Percentiles rank a stretch among this genome's conserved stretches.
Conservation (phyloP, 2,113 vertebrate genomes). For the Thamnophis sirtalis region DNA sequence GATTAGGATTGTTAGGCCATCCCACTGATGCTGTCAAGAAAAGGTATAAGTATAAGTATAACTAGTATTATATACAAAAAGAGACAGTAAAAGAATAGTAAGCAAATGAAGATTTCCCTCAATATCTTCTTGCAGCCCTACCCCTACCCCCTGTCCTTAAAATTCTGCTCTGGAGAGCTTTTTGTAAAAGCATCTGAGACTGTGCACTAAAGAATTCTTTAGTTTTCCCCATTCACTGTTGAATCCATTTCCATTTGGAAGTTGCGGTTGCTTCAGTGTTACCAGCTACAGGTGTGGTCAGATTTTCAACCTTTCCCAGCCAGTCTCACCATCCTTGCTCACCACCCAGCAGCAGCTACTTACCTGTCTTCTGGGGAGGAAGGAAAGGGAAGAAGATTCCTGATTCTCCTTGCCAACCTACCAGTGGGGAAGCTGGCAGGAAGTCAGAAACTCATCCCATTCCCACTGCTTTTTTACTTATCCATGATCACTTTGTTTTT, state of each 20-base stretch:
- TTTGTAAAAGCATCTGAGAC: neutral
- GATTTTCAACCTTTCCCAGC: neutral
- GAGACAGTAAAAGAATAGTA: neutral
- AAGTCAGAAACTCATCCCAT: neutral
- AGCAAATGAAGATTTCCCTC: neutral
- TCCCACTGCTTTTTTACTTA: neutral
- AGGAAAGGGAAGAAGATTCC: neutral
- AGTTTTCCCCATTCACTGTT: neutral
- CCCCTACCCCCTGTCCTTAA: neutral
- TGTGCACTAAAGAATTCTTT: neutral
- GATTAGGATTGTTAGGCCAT: neutral
- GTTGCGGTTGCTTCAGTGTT: neutral
- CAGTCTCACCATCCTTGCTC: neutral
- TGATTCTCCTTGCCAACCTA: neutral
- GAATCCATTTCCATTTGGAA: neutral
- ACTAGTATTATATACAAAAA: neutral
- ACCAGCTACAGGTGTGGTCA: neutral
- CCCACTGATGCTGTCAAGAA: neutral
- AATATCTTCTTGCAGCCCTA: neutral
- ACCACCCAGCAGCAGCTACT: neutral
- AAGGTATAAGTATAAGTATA: neutral
- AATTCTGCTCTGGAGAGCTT: neutral
- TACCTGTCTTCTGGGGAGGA: neutral
- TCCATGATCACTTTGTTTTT: neutral
- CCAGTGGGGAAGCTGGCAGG: neutral